Evolutionary conservation across 2,888 invertebrate species (phyloP).

Genomic region (Apamea anceps): DNA sequence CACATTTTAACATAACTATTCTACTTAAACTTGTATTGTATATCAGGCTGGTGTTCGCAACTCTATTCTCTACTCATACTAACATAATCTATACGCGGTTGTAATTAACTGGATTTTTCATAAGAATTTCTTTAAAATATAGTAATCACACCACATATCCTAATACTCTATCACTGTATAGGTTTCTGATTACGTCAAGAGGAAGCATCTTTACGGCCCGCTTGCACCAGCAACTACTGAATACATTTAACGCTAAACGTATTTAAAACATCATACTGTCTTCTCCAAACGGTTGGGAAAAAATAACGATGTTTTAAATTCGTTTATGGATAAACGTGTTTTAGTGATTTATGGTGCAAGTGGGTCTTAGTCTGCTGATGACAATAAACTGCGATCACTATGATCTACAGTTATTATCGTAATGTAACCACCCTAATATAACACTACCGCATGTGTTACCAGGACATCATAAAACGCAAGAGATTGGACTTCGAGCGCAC

Average conservation of each 20-base stretch:
- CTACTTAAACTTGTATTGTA: background rate
- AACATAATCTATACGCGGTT: background rate
- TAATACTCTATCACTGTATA: background rate
- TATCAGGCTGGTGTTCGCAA: background rate
- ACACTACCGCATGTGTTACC: constrained; percentile 19
- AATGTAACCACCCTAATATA: background rate
- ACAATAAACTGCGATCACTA: background rate
- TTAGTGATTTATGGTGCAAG: background rate
- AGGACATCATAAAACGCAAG: constrained; percentile 92
- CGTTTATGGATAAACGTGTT: too few species aligned
- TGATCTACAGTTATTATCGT: background rate
- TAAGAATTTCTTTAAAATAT: background rate
- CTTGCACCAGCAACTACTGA: background rate
- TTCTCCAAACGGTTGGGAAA: background rate
- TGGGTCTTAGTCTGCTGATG: background rate
- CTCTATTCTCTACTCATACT: background rate
- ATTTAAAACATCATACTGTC: background rate
- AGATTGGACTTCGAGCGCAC: constrained; percentile 93
- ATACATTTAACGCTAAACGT: background rate
- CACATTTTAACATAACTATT: constrained; percentile 3
- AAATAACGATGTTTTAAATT: background rate
- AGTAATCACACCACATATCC: background rate
- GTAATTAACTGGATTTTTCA: background rate
- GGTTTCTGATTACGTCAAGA: background rate
- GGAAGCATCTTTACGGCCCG: background rate